Evolutionary conservation across 2,797 vertebrate genomes (phyloP).

Genomic region (Rousettus madagascariensis): DNA sequence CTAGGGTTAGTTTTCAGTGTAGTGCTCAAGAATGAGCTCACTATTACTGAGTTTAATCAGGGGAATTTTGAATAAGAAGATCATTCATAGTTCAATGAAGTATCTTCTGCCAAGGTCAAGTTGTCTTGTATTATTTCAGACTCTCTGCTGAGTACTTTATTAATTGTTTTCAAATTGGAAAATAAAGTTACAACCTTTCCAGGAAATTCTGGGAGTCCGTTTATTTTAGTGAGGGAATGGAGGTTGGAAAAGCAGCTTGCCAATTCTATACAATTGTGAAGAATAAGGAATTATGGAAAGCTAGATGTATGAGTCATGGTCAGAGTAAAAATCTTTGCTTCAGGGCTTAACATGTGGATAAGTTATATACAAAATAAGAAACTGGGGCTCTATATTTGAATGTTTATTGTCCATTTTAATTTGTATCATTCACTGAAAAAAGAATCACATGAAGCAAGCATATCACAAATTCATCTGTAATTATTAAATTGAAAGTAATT

Average conservation of each 20-base stretch:
- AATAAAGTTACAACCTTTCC: conserved; percentile 68
- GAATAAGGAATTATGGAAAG: conserved; percentile 64
- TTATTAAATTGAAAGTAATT: conserved; percentile 86
- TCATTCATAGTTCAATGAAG: conserved; percentile 53
- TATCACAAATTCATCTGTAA: conserved; percentile 79
- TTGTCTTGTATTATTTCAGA: conserved; percentile 63
- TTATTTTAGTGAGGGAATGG: conserved; percentile 55
- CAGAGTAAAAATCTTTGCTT: conserved; percentile 68
- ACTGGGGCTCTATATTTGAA: conserved; percentile 70
- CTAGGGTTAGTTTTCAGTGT: neutral
- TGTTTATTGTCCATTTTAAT: conserved; percentile 81
- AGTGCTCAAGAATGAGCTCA: neutral
- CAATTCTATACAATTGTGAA: conserved; percentile 62
- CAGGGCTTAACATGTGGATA: conserved; percentile 62
- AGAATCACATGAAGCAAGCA: conserved; percentile 70
- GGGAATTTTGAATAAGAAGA: conserved; percentile 40
- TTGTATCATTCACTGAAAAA: conserved; percentile 80
- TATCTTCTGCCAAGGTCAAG: conserved; percentile 40
- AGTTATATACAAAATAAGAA: conserved; percentile 63
- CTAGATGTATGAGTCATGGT: conserved; percentile 65
- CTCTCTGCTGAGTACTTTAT: neutral
- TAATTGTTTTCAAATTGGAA: conserved; percentile 69
- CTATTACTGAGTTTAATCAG: conserved; percentile 2
- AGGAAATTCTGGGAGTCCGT: conserved; percentile 52
- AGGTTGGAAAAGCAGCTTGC: conserved; percentile 50